Evolutionary conservation across 2,888 invertebrate species (phyloP).

Genomic region (Ametastegia equiseti): DNA sequence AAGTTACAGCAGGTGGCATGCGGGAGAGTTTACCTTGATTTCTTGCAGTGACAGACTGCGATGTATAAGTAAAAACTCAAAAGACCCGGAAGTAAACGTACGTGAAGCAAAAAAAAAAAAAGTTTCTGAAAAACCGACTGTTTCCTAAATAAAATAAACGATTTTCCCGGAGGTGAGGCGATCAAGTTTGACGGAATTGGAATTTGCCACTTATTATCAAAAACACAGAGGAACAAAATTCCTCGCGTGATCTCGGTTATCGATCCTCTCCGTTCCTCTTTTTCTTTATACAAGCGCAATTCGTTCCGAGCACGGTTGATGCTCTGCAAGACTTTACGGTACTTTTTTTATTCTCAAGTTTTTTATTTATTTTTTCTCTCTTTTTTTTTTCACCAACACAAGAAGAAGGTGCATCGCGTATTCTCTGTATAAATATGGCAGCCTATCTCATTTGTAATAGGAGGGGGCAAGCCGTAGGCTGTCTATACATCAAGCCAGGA

Average conservation of each 20-base stretch:
- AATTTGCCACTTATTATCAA: background rate
- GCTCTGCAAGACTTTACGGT: no score
- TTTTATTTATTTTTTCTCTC: no score
- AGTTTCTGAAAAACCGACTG: background rate
- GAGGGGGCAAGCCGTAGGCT: constrained; percentile 45
- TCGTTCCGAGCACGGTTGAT: background rate
- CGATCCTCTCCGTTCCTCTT: background rate
- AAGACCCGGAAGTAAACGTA: no score
- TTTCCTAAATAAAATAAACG: background rate
- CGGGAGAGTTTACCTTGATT: background rate
- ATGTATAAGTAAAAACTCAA: background rate
- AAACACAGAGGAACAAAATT: background rate
- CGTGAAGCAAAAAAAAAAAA: no score
- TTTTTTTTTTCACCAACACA: background rate
- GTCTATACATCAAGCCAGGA: constrained; percentile 49
- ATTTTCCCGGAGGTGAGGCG: background rate
- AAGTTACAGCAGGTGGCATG: constrained; percentile 10
- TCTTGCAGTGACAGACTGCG: constrained; percentile 7
- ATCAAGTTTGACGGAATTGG: background rate
- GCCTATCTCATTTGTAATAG: constrained; percentile 45
- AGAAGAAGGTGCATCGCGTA: background rate
- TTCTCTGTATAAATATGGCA: constrained; percentile 33
- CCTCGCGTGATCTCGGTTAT: background rate
- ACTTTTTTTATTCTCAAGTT: background rate
- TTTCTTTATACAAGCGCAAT: background rate